Conservation (phyloP, 2,888 invertebrate species). For the Endotricha flammealis region DNA sequence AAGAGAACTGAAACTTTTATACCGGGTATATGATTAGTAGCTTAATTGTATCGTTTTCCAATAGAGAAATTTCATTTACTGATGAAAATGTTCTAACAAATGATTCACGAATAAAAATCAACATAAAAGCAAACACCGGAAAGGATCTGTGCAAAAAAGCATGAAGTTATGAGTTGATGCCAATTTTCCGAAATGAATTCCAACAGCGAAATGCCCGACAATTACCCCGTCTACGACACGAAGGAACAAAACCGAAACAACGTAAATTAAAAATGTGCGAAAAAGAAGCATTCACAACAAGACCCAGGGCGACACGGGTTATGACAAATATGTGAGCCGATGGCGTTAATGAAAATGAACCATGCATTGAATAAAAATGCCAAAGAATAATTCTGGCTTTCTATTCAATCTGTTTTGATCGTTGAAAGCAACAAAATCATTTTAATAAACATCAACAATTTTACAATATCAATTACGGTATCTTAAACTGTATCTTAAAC, state of each 20-base stretch:
- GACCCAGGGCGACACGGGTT: constrained; percentile 52
- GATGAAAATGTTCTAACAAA: no score
- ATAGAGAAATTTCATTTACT: no score
- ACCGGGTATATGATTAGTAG: constrained; percentile 3
- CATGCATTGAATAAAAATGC: constrained; percentile 47
- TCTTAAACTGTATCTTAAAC: no score
- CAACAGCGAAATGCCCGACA: constrained; percentile 37
- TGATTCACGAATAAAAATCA: neutral
- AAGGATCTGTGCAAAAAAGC: constrained; percentile 11
- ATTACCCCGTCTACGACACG: constrained; percentile 39
- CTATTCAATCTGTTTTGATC: no score
- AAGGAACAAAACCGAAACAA: constrained; percentile 64
- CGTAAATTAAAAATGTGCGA: constrained; percentile 70
- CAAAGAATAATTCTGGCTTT: constrained; percentile 35
- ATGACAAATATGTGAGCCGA: constrained; percentile 78
- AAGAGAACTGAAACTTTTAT: constrained; percentile 24
- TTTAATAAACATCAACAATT: no score
- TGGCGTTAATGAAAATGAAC: constrained; percentile 75
- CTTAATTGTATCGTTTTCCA: no score
- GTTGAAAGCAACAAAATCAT: no score
- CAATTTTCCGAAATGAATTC: constrained; percentile 38
- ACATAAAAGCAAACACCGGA: constrained; percentile 10
- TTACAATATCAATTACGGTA: no score
- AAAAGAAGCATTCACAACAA: constrained; percentile 56
- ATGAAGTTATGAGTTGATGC: constrained; percentile 20